Evolutionary conservation across 2,113 vertebrate species (phyloP).

Genomic region (Etheostoma spectabile): DNA sequence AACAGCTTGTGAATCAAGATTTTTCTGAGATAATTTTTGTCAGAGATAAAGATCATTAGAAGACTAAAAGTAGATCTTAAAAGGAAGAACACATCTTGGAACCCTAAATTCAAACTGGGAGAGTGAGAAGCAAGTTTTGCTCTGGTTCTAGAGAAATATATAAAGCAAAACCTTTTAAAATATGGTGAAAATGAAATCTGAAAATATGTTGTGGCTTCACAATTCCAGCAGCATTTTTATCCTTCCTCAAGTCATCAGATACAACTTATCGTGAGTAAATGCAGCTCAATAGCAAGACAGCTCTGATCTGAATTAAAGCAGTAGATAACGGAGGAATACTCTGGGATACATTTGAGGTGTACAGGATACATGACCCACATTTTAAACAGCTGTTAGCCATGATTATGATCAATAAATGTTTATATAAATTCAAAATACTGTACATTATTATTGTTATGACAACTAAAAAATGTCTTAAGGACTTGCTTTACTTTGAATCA

Average conservation of each 20-base stretch:
- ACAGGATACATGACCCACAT: not conserved
- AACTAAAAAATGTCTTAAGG: too few species aligned
- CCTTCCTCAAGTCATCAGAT: not conserved
- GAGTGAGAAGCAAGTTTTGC: not conserved
- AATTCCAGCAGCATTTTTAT: not conserved
- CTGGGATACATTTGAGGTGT: not conserved
- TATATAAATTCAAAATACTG: not conserved
- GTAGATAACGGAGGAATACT: not conserved
- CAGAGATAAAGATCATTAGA: not conserved
- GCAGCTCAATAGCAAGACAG: not conserved
- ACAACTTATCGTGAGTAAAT: conserved; percentile 7
- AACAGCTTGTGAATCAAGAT: not conserved
- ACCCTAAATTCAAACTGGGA: not conserved
- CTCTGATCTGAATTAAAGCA: not conserved
- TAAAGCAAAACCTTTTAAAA: not conserved
- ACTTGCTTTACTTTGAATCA: too few species aligned
- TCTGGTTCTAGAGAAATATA: not conserved
- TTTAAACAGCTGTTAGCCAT: not conserved
- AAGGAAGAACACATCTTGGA: not conserved
- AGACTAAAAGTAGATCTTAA: not conserved
- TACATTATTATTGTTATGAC: too few species aligned
- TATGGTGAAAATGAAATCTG: not conserved
- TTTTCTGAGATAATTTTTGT: not conserved
- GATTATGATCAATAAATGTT: not conserved
- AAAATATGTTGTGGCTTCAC: not conserved